Conservation (phyloP, 1,140 invertebrate species). For the Aricia agestis region DNA sequence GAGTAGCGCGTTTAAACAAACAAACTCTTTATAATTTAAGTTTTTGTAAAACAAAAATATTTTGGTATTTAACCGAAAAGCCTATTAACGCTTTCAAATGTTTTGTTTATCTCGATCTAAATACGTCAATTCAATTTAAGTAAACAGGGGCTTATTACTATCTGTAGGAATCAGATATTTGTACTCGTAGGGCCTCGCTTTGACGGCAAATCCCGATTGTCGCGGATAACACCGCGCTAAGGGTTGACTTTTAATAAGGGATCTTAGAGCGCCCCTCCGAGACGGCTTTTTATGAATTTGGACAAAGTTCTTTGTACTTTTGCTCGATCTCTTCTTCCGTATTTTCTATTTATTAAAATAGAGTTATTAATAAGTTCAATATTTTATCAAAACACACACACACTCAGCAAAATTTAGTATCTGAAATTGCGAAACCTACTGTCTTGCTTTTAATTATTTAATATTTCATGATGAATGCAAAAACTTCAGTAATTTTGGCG, state of each 20-base stretch:
- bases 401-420: too few species aligned
- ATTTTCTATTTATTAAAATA: too few species aligned
- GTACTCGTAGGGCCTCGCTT: constrained; percentile 19
- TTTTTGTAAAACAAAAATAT: too few species aligned
- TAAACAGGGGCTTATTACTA: constrained; percentile 10
- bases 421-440: too few species aligned
- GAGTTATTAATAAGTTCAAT: too few species aligned
- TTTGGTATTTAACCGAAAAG: not conserved
- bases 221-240: constrained; percentile 41
- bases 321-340: constrained; percentile 3
- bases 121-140: constrained; percentile 19
- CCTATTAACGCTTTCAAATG: not conserved
- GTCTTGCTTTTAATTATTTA: too few species aligned
- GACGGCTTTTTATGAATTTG: constrained; percentile 17
- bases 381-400: too few species aligned
- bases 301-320: constrained; percentile 14
- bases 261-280: constrained; percentile 21
- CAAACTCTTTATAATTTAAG: too few species aligned
- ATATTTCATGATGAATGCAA: too few species aligned
- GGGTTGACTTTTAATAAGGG: constrained; percentile 47
- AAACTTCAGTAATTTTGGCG: too few species aligned
- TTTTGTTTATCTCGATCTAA: not conserved
- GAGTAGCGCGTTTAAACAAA: too few species aligned
- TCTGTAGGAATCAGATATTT: constrained; percentile 19
- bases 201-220: constrained; percentile 42